Conservation (phyloP, 2,888 invertebrate species). For the Steinernema hermaphroditum region DNA sequence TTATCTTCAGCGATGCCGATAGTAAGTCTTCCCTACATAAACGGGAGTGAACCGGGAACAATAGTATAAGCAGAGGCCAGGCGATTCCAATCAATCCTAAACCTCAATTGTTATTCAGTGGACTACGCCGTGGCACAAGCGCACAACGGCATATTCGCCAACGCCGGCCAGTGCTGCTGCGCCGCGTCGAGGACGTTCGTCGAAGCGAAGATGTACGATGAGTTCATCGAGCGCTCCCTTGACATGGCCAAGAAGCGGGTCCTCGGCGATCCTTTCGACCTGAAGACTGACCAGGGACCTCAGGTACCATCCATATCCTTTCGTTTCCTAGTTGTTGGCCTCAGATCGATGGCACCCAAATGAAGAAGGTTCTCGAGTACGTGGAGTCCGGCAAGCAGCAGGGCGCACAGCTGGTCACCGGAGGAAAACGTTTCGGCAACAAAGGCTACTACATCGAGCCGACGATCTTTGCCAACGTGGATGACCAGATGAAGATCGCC, state of each 20-base stretch:
- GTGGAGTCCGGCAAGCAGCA: conserved; percentile 80
- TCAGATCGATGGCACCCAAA: conserved; percentile 80
- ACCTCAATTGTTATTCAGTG: too few relatives aligned
- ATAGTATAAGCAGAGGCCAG: too few relatives aligned
- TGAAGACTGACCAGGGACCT: conserved; percentile 83
- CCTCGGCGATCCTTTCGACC: conserved; percentile 86
- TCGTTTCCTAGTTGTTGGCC: not conserved
- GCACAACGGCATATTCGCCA: conserved; percentile 62
- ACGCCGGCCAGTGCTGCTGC: conserved; percentile 75
- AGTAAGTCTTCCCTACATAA: conserved; percentile 39
- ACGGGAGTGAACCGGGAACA: too few relatives aligned
- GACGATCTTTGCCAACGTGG: conserved; percentile 68
- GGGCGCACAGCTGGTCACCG: conserved; percentile 81
- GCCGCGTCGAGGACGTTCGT: conserved; percentile 86
- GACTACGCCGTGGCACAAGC: conserved; percentile 65
- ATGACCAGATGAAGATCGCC: conserved; percentile 69
- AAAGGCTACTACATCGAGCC: conserved; percentile 68
- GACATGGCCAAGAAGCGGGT: conserved; percentile 78
- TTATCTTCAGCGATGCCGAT: conserved; percentile 74
- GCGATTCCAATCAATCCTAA: not conserved
- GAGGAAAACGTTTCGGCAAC: conserved; percentile 70
- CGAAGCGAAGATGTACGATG: conserved; percentile 79
- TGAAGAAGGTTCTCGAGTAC: conserved; percentile 78
- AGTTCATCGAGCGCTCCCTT: conserved; percentile 78
- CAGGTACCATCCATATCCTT: conserved; percentile 72